Conservation (phyloP, 2,888 invertebrate genomes). For the Chesias legatella region DNA sequence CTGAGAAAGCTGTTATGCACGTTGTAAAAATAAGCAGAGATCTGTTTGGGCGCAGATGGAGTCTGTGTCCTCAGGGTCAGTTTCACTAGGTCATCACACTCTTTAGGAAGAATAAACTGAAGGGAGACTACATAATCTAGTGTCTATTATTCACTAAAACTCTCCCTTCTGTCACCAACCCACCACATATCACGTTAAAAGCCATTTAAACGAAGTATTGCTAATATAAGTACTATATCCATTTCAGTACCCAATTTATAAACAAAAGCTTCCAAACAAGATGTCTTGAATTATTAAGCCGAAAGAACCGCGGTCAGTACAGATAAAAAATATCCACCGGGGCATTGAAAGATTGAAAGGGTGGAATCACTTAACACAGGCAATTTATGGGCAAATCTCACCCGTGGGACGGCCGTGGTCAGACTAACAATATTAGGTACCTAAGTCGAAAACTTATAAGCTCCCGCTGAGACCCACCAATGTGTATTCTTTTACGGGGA, state of each 20-base stretch:
- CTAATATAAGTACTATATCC: too few species aligned
- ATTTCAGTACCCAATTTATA: constrained; percentile 16
- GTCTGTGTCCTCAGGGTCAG: too few species aligned
- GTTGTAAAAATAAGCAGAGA: too few species aligned
- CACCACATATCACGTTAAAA: too few species aligned
- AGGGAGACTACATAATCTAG: too few species aligned
- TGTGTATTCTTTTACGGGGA: constrained; percentile 44
- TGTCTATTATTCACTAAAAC: too few species aligned
- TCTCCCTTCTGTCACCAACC: too few species aligned
- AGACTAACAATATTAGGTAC: constrained; percentile 76
- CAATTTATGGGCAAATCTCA: constrained; percentile 76
- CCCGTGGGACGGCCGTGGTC: constrained; percentile 72
- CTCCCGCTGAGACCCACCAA: constrained; percentile 29
- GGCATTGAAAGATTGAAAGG: constrained; percentile 79
- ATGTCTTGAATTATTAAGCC: constrained; percentile 46
- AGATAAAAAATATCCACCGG: constrained; percentile 63
- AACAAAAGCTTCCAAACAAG: constrained; percentile 28
- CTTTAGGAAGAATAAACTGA: too few species aligned
- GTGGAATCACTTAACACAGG: constrained; percentile 72
- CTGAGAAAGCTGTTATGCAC: too few species aligned
- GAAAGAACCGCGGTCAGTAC: constrained; percentile 34
- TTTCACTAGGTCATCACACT: too few species aligned
- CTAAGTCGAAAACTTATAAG: constrained; percentile 66
- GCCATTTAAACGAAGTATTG: too few species aligned
- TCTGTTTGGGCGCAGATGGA: too few species aligned